These are phyloP conservation scores for Pristionchus fissidentatus DNA, from an alignment of 2,888 invertebrate species.

Conservation along the genomic window DNA sequence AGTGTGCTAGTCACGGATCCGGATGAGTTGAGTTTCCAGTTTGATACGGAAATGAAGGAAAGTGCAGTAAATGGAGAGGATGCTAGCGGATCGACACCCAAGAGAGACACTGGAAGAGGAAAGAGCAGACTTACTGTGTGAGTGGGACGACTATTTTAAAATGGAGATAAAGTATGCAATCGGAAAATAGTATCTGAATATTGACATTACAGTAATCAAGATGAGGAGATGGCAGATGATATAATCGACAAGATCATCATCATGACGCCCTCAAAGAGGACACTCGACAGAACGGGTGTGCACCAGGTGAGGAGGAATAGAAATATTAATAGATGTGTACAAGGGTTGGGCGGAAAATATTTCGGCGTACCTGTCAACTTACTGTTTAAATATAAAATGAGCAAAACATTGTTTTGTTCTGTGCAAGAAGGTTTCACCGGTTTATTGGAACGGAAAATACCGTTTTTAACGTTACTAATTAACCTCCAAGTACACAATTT, in stretches of 20 bases:
- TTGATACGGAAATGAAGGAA: conserved; percentile 91
- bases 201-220: conserved; percentile 3
- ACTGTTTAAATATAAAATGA: neutral
- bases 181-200: neutral
- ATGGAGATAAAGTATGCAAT: neutral
- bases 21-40: conserved; percentile 87
- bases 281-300: conserved; percentile 88
- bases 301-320: conserved; percentile 2
- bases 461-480: no score
- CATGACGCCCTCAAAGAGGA: conserved; percentile 85
- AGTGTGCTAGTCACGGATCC: conserved; percentile 33
- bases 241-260: conserved; percentile 83
- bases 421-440: neutral
- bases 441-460: no score
- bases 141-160: neutral
- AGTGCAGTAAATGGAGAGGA: conserved; percentile 22
- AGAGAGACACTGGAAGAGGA: conserved; percentile 29
- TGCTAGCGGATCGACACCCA: conserved; percentile 1
- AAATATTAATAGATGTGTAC: conserved; percentile 75
- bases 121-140: conserved; percentile 44
- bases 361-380: conserved; percentile 79
- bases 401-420: neutral
- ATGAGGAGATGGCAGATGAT: conserved; percentile 78
- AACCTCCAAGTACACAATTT: neutral
- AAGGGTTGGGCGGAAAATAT: neutral